Percentiles rank a stretch among this genome's conserved stretches.
Conservation (phyloP, 2,888 invertebrate species). For the Aleiodes testaceus region DNA sequence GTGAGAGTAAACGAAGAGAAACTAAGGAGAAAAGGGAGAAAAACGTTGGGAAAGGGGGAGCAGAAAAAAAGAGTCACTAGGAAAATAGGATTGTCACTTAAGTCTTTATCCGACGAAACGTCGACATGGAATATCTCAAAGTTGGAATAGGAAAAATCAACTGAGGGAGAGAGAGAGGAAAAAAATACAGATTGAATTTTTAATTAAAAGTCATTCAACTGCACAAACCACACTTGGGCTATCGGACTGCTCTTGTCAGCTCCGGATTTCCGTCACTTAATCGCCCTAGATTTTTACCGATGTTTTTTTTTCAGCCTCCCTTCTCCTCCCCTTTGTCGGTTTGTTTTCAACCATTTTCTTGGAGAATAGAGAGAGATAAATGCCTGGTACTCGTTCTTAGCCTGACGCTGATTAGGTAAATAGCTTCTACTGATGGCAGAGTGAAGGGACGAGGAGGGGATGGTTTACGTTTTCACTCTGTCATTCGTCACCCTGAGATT, state of each 20-base stretch:
- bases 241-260: slow-evolving; percentile 22
- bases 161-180: slow-evolving; percentile 9
- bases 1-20: background rate
- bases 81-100: slow-evolving; percentile 52
- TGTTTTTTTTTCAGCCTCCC: background rate
- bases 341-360: slow-evolving; percentile 23
- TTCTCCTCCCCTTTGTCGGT: slow-evolving; percentile 5
- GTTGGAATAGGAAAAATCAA: slow-evolving; percentile 29
- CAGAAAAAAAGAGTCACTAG: background rate
- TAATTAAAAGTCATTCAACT: slow-evolving; percentile 66
- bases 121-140: slow-evolving; percentile 48
- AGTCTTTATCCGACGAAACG: slow-evolving; percentile 55
- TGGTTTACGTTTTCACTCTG: slow-evolving; percentile 40
- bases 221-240: slow-evolving; percentile 47
- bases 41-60: slow-evolving; percentile 3
- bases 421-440: slow-evolving; percentile 45
- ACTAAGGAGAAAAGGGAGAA: background rate
- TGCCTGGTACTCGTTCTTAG: slow-evolving; percentile 44
- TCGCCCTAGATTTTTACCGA: slow-evolving; percentile 11
- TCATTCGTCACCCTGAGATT: slow-evolving; percentile 36
- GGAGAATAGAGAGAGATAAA: slow-evolving; percentile 50
- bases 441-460: too few species aligned
- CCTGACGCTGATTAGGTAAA: slow-evolving; percentile 61
- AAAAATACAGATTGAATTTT: slow-evolving; percentile 59
- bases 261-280: slow-evolving; percentile 29